These are phyloP conservation scores for Entelurus aequoreus DNA, from an alignment of 2,113 vertebrate genomes.

Conservation along the genomic window DNA sequence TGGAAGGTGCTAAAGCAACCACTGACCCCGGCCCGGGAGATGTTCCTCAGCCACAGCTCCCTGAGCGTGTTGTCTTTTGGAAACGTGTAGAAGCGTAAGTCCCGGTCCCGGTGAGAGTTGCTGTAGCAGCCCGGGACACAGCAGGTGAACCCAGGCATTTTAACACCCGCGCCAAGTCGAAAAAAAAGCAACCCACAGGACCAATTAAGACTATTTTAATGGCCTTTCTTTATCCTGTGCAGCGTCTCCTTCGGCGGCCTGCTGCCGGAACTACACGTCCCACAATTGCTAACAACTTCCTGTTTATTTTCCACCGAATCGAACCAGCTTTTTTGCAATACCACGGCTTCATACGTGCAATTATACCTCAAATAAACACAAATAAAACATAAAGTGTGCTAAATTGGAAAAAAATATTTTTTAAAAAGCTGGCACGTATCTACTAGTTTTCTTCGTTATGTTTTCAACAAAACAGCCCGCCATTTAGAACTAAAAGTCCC, in stretches of 20 bases:
- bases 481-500: slow-evolving; percentile 58
- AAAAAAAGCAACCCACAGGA: neutral
- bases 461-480: slow-evolving; percentile 23
- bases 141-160: slow-evolving; percentile 75
- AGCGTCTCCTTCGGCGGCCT: slow-evolving; percentile 69
- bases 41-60: slow-evolving; percentile 93
- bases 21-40: slow-evolving; percentile 91
- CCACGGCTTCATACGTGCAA: slow-evolving; percentile 1
- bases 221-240: slow-evolving; percentile 70
- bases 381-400: neutral
- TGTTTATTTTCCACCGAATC: slow-evolving; percentile 59
- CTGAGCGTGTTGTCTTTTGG: slow-evolving; percentile 88
- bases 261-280: slow-evolving; percentile 83
- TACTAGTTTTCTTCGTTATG: slow-evolving; percentile 35
- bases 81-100: slow-evolving; percentile 95
- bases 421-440: slow-evolving; percentile 15
- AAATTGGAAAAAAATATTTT: neutral
- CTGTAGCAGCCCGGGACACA: slow-evolving; percentile 87
- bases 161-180: slow-evolving; percentile 11
- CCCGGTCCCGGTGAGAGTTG: slow-evolving; percentile 93
- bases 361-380: neutral
- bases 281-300: slow-evolving; percentile 83
- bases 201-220: slow-evolving; percentile 52
- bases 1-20: slow-evolving; percentile 97
- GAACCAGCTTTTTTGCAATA: slow-evolving; percentile 8